Base-by-base conservation (phyloP, 2,888 invertebrate genomes). In the Cyaniris semiargus region DNA sequence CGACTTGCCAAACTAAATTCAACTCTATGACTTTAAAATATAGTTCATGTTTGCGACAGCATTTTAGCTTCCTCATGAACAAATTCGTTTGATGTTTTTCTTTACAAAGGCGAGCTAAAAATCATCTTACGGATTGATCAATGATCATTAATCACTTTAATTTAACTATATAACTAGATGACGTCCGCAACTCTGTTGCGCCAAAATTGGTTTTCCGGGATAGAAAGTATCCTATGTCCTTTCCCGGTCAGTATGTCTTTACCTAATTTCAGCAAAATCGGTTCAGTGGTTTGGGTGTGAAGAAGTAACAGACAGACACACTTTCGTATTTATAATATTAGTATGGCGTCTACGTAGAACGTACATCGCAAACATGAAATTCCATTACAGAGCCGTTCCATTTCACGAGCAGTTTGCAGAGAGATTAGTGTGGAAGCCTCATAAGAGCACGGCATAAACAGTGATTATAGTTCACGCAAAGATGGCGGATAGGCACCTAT, bases 391-490 rank as follows among this genome's bases (percentile, higher is more conserved):
- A 1, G 27, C 7, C 27, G 66, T 66, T 66, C 27, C 27, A 66
- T 66, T 66, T 66, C 27, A 27, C 27, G 66, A 15, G 6, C 66
- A 13, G 60, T 60, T 60, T 13, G 23, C 66, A 23, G 66, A 8
- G 27, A 66, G 66, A 15, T 66, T 66, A 66, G 66, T 66, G 66
- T 66, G 27, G 66, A 66, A 66, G 18, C 66, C 66, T 31, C 66
- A 66, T 53, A 72, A 23, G 71, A 74, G 23, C 38, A 23, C 48
- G 27, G 53, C 74, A 74, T 74, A 74, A 74, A 74, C 74, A 53
- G 74, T 23, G 74, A 74, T 74, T 74, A 74, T 48, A 23, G 53
- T 74, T 27, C 53, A 74, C 48, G 74, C 74, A 53, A 74, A 74
- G 74, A 53, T 74, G 74, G 74, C 74, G 74, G 74, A 48, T 74